Conservation (phyloP, 64 coral and sea anemone genomes). For the Astreopora myriophthalma region DNA sequence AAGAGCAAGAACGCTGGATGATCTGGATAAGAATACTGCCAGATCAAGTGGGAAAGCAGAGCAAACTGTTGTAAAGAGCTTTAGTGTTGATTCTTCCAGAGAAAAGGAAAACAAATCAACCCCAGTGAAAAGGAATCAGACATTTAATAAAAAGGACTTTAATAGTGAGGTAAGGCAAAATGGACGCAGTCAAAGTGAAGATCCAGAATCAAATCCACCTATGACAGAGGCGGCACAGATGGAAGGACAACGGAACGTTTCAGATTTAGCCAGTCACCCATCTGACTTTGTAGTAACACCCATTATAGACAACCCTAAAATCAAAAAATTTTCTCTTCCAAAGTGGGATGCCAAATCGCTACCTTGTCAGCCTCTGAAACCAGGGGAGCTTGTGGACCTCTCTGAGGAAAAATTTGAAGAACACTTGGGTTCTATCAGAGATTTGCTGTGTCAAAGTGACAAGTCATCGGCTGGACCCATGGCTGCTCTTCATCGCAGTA, state of each 20-base stretch:
- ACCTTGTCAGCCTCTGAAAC: slow-evolving; percentile 78
- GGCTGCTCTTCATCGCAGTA: slow-evolving; percentile 76
- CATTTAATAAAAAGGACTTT: slow-evolving; percentile 14
- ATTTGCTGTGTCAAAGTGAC: slow-evolving; percentile 53
- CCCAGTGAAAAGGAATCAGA: slow-evolving; percentile 14
- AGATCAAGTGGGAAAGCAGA: neutral
- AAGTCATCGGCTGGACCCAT: slow-evolving; percentile 53
- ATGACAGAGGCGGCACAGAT: neutral
- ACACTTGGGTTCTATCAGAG: slow-evolving; percentile 71
- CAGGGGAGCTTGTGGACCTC: slow-evolving; percentile 75
- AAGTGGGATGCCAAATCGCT: slow-evolving; percentile 94
- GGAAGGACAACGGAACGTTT: neutral
- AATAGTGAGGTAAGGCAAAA: neutral
- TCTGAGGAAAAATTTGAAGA: slow-evolving; percentile 65
- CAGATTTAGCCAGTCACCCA: slow-evolving; percentile 74
- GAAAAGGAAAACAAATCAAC: neutral
- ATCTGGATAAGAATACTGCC: neutral
- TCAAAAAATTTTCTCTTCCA: slow-evolving; percentile 73
- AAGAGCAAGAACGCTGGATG: slow-evolving; percentile 7
- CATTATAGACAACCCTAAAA: slow-evolving; percentile 92
- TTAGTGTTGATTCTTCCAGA: neutral
- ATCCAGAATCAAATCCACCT: neutral
- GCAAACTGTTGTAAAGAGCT: neutral
- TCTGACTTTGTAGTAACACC: slow-evolving; percentile 92
- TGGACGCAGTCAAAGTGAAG: neutral